Conservation (phyloP, 2,113 vertebrate species). For the Rhabdomys dilectus region DNA sequence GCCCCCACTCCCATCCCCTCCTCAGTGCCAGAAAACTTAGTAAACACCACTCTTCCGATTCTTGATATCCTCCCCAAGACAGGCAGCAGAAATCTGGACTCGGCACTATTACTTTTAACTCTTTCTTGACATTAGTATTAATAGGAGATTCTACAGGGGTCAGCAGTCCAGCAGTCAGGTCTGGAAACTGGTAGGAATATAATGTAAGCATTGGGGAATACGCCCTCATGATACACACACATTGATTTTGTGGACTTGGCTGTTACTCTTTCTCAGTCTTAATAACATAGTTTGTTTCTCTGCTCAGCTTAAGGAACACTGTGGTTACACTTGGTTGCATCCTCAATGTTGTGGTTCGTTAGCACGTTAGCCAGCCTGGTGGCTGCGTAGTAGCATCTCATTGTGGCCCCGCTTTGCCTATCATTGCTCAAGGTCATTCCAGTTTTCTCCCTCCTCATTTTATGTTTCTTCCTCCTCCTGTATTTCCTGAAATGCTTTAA, state of each 20-base stretch:
- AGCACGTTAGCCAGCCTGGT: neutral
- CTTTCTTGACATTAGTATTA: conserved; percentile 46
- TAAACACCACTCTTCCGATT: conserved; percentile 68
- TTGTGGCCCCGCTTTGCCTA: conserved; percentile 20
- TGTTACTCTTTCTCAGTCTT: neutral
- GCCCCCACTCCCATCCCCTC: neutral
- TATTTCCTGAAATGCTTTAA: conserved; percentile 3
- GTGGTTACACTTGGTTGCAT: neutral
- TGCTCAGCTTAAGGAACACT: neutral
- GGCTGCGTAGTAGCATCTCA: neutral
- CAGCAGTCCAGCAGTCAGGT: neutral
- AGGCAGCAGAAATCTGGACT: conserved; percentile 54
- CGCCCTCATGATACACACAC: neutral
- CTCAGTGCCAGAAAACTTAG: conserved; percentile 62
- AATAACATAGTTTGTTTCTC: neutral
- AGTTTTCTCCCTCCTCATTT: neutral
- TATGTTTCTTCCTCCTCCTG: neutral
- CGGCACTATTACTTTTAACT: conserved; percentile 66
- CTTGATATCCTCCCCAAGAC: conserved; percentile 52
- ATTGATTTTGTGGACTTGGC: neutral
- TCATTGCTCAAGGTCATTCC: neutral
- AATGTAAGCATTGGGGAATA: neutral
- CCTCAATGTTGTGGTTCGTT: neutral
- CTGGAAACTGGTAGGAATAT: neutral
- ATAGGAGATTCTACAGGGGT: neutral